A percentile compares a stretch with the other conserved stretches of the same genome.
Evolutionary conservation across 2,888 invertebrate species (phyloP).

Genomic region (Tuberolachnus salignus): DNA sequence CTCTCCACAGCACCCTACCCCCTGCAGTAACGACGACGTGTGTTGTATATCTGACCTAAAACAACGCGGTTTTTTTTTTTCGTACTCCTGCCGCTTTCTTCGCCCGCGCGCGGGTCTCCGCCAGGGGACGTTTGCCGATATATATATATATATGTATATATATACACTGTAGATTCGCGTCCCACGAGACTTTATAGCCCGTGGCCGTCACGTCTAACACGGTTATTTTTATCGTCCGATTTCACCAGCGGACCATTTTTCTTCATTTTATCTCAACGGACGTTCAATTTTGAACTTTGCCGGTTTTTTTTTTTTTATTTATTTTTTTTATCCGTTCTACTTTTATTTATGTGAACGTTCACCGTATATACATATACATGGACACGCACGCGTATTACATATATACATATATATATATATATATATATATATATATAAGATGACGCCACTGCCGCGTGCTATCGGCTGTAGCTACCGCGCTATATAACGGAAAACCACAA

Average conservation of each 20-base stretch:
- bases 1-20: slow-evolving; percentile 1
- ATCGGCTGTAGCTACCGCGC: neutral
- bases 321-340: slow-evolving; percentile 41
- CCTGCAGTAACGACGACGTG: slow-evolving; percentile 29
- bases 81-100: slow-evolving; percentile 10
- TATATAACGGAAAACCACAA: neutral
- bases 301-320: slow-evolving; percentile 15
- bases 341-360: slow-evolving; percentile 55
- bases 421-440: no score
- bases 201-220: slow-evolving; percentile 56
- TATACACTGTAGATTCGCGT: slow-evolving; percentile 43
- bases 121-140: slow-evolving; percentile 55
- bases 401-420: no score
- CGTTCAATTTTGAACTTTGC: slow-evolving; percentile 56
- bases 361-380: neutral
- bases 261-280: slow-evolving; percentile 57
- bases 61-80: slow-evolving; percentile 36
- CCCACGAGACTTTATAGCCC: slow-evolving; percentile 56
- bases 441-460: slow-evolving; percentile 1
- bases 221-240: slow-evolving; percentile 57
- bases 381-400: neutral
- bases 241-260: slow-evolving; percentile 57
- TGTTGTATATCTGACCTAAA: slow-evolving; percentile 56
- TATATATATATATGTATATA: no score
- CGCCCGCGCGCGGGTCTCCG: slow-evolving; percentile 19